A percentile compares a stretch with the other conserved stretches of the same genome.
Evolutionary conservation across 2,113 vertebrate genomes (phyloP).

Genomic region (Fulmarus glacialis): DNA sequence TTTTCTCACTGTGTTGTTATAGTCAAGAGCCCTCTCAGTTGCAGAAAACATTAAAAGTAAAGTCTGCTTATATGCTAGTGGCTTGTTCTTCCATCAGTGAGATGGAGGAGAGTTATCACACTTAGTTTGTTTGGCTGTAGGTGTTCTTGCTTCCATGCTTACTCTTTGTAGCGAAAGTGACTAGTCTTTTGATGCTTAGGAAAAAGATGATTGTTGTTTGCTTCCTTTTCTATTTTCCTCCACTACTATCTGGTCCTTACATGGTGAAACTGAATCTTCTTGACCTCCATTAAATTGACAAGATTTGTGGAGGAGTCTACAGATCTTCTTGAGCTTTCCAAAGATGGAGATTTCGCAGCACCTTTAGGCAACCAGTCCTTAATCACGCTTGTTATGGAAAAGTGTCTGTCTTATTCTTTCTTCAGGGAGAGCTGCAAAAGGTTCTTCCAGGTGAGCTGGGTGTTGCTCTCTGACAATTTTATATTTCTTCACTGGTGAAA

Average conservation of each 20-base stretch:
- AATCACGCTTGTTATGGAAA: not conserved
- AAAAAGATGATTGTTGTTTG: not conserved
- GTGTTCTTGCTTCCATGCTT: not conserved
- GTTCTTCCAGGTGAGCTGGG: not conserved
- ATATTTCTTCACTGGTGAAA: not conserved
- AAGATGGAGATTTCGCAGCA: not conserved
- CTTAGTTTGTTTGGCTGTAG: not conserved
- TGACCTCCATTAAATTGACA: not conserved
- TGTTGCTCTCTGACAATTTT: not conserved
- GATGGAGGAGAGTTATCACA: not conserved
- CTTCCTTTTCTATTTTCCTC: not conserved
- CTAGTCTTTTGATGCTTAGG: not conserved
- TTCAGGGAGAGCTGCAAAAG: not conserved
- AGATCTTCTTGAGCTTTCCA: not conserved
- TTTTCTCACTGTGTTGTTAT: not conserved
- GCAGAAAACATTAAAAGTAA: not conserved
- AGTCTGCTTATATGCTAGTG: not conserved
- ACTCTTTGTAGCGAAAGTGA: not conserved
- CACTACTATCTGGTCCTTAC: rapidly evolving
- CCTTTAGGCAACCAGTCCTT: not conserved
- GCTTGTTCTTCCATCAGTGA: rapidly evolving
- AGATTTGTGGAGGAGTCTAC: not conserved
- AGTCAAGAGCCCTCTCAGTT: not conserved
- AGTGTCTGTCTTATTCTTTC: not conserved
- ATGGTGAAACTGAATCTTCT: not conserved